These are phyloP conservation scores for Camponotus floridanus DNA, from an alignment of 1,140 invertebrate species.

Conservation along the genomic window DNA sequence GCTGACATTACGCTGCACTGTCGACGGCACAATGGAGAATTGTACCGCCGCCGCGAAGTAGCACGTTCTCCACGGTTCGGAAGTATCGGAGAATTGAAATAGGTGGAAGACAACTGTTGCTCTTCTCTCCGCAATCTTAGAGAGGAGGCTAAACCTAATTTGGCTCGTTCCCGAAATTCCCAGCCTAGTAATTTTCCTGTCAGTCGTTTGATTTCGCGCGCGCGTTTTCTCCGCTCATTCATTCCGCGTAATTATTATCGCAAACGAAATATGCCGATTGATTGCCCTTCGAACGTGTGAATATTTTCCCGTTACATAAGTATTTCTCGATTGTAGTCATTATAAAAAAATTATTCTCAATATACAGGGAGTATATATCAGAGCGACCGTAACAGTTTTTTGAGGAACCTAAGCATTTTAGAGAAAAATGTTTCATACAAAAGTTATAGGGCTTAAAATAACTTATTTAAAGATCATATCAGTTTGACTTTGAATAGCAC, in stretches of 20 bases:
- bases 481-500: no score
- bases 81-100: conserved; percentile 75
- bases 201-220: conserved; percentile 20
- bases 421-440: no score
- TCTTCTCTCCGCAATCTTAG: conserved; percentile 49
- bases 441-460: no score
- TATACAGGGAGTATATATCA: no score
- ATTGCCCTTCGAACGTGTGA: neutral
- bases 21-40: conserved; percentile 80
- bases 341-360: neutral
- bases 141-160: conserved; percentile 62
- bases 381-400: no score
- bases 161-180: conserved; percentile 60
- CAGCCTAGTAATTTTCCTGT: conserved; percentile 46
- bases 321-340: neutral
- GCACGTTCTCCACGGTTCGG: conserved; percentile 66
- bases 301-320: neutral
- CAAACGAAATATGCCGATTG: neutral
- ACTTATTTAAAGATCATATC: no score
- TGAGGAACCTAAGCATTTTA: no score
- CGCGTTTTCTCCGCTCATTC: conserved; percentile 22
- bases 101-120: conserved; percentile 74
- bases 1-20: conserved; percentile 79
- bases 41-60: conserved; percentile 70
- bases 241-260: conserved; percentile 37